phyloP scores from a whole-genome alignment of 1,140 invertebrate genomes.

The Panulirus ornatus region DNA sequence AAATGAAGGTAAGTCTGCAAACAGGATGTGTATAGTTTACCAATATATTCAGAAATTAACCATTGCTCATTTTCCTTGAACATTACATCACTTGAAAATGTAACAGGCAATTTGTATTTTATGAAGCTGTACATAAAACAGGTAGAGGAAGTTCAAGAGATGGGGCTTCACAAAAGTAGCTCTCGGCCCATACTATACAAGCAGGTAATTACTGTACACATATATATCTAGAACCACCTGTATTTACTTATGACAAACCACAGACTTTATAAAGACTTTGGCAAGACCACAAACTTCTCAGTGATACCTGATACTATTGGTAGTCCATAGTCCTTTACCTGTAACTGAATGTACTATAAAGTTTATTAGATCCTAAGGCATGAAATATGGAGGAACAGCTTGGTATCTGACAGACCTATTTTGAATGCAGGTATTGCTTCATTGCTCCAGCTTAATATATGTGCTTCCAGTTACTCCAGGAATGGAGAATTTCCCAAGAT shows the following conservation, averaged over 20 bases:
- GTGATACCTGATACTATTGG: background rate
- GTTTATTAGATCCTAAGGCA: background rate
- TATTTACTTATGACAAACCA: background rate
- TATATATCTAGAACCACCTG: conserved; percentile 7
- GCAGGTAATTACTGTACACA: background rate
- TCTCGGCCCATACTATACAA: background rate
- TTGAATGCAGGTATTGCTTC: too few relatives aligned
- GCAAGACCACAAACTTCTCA: background rate
- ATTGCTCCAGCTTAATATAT: background rate
- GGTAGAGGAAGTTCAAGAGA: background rate
- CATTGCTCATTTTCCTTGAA: background rate
- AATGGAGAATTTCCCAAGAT: background rate
- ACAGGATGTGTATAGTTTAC: background rate
- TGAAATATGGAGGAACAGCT: background rate
- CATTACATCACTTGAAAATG: background rate
- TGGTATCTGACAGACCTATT: conserved; percentile 30
- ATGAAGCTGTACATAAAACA: background rate
- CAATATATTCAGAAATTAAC: background rate
- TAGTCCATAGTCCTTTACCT: background rate
- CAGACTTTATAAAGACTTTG: background rate
- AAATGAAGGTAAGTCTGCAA: background rate
- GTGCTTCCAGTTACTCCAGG: background rate
- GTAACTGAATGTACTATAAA: background rate
- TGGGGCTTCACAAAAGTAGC: background rate
- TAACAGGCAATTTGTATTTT: background rate